phyloP scores from a whole-genome alignment of 2,113 vertebrate species.

The Corythoichthys intestinalis region DNA sequence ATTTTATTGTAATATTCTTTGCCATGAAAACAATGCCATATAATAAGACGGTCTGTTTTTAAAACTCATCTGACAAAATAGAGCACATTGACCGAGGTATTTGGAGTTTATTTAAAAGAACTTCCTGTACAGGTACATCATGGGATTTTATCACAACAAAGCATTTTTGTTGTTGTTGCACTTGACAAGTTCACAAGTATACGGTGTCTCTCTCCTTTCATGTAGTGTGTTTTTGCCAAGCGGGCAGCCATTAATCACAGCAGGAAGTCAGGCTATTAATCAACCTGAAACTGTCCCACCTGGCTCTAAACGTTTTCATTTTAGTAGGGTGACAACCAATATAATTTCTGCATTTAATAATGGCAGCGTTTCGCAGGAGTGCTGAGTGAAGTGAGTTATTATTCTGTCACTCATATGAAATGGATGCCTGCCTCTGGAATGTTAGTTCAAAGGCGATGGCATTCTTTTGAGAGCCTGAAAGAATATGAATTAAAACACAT shows the following conservation, averaged over 20 bases:
- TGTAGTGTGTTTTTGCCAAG: constrained; percentile 80
- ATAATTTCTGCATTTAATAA: constrained; percentile 48
- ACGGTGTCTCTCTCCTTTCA: constrained; percentile 70
- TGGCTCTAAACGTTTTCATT: constrained; percentile 79
- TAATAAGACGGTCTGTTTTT: no score
- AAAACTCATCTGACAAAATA: no score
- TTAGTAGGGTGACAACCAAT: constrained; percentile 71
- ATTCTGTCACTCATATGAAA: constrained; percentile 39
- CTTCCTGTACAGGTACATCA: constrained; percentile 46
- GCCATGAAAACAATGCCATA: no score
- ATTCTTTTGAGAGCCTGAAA: constrained; percentile 43
- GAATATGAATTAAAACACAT: constrained; percentile 15
- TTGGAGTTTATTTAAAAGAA: constrained; percentile 4
- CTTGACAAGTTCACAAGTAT: constrained; percentile 76
- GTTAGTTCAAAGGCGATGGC: constrained; percentile 12
- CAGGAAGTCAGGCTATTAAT: constrained; percentile 83
- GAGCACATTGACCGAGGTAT: no score
- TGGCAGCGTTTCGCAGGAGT: constrained; percentile 44
- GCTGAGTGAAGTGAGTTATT: constrained; percentile 38
- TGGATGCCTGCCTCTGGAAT: constrained; percentile 31
- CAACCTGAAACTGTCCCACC: constrained; percentile 70
- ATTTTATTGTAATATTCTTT: no score
- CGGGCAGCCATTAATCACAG: constrained; percentile 87
- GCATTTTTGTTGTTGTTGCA: constrained; percentile 77
- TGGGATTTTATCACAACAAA: constrained; percentile 84